These are phyloP conservation scores for Schrankia costaestrigalis DNA, from an alignment of 2,888 invertebrate genomes.

Conservation along the genomic window DNA sequence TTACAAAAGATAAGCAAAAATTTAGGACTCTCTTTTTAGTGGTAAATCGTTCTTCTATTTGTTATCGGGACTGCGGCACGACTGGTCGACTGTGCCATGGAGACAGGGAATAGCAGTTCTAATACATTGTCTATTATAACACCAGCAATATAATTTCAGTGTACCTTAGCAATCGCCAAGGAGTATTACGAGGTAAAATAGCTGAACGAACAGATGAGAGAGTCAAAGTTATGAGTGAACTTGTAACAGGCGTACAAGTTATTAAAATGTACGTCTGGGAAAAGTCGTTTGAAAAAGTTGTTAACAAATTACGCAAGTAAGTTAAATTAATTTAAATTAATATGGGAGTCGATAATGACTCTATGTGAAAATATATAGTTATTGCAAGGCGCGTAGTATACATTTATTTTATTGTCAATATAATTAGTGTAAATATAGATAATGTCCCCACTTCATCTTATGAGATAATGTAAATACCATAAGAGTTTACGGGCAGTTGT, in stretches of 20 bases:
- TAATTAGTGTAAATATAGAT: too few species aligned
- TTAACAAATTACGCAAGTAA: constrained; percentile 84
- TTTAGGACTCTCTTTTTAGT: too few species aligned
- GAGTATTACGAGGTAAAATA: constrained; percentile 79
- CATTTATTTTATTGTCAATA: too few species aligned
- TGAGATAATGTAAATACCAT: too few species aligned
- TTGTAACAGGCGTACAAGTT: constrained; percentile 88
- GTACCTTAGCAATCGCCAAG: constrained; percentile 69
- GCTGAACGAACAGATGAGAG: constrained; percentile 87
- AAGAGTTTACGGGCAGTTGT: too few species aligned
- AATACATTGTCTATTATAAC: too few species aligned
- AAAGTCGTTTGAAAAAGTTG: constrained; percentile 85
- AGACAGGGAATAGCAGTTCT: too few species aligned
- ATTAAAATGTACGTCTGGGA: constrained; percentile 96
- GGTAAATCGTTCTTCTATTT: too few species aligned
- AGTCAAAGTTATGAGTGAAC: constrained; percentile 89
- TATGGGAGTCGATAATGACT: neutral
- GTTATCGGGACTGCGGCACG: too few species aligned
- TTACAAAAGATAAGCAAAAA: too few species aligned
- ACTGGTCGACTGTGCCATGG: too few species aligned
- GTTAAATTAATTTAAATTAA: constrained; percentile 19
- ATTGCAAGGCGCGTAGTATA: neutral
- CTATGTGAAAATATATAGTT: neutral
- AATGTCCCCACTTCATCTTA: too few species aligned
- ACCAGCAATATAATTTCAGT: constrained; percentile 52